Conservation (phyloP, 2,888 invertebrate genomes). For the Agrochola lota region DNA sequence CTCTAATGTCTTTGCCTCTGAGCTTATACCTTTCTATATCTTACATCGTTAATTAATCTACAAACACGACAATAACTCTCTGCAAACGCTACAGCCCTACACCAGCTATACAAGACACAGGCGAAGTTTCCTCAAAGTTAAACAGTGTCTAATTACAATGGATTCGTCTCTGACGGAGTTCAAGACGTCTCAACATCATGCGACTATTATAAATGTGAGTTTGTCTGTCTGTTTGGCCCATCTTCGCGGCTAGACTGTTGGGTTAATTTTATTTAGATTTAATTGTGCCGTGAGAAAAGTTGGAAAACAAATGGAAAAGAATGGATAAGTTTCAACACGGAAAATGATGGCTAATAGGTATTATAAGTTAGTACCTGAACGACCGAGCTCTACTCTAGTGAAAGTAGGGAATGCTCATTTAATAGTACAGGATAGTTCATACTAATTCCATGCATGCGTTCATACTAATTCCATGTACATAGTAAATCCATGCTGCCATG, state of each 20-base stretch:
- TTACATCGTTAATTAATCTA: conserved; percentile 14
- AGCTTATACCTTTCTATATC: too few relatives aligned
- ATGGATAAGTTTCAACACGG: too few relatives aligned
- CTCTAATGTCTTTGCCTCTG: too few relatives aligned
- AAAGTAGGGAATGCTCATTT: too few relatives aligned
- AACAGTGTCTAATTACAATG: conserved; percentile 52
- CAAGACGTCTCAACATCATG: conserved; percentile 41
- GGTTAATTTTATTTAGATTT: conserved; percentile 2
- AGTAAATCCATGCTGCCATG: too few relatives aligned
- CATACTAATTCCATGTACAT: too few relatives aligned
- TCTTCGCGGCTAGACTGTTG: neutral
- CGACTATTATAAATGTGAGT: conserved; percentile 42
- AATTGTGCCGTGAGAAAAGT: neutral
- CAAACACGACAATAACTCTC: conserved; percentile 10
- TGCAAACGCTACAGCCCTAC: neutral
- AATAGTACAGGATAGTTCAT: too few relatives aligned
- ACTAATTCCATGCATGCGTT: too few relatives aligned
- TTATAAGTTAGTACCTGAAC: too few relatives aligned
- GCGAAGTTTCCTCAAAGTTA: conserved; percentile 28
- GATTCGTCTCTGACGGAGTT: conserved; percentile 55
- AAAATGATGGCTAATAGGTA: too few relatives aligned
- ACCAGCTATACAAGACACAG: conserved; percentile 1
- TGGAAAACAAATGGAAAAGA: neutral
- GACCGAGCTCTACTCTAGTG: too few relatives aligned
- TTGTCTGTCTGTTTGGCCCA: conserved; percentile 24